Conservation (phyloP, 2,797 vertebrate genomes). For the Salmo trutta region DNA sequence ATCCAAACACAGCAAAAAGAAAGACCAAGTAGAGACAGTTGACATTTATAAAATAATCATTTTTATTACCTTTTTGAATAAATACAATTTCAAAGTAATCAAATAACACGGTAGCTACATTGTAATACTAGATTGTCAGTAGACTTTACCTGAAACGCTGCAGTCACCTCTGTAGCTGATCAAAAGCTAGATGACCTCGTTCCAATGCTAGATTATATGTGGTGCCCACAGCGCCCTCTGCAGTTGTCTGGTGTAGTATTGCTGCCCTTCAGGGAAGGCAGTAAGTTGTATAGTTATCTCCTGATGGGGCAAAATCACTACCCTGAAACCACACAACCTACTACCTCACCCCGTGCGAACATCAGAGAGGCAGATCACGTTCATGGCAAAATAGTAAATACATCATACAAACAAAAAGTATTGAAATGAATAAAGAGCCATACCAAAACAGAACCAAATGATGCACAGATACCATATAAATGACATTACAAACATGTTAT, state of each 20-base stretch:
- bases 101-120: neutral
- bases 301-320: conserved; percentile 95
- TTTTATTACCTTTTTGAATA: conserved; percentile 26
- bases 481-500: neutral
- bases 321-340: conserved; percentile 99
- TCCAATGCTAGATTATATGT: conserved; percentile 13
- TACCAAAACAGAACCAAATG: neutral
- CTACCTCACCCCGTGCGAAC: conserved; percentile 94
- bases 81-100: neutral
- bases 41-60: neutral
- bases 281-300: conserved; percentile 97
- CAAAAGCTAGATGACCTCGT: conserved; percentile 13
- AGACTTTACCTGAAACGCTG: conserved; percentile 49
- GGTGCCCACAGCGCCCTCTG: conserved; percentile 30
- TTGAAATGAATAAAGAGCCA: neutral
- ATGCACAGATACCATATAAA: neutral
- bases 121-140: neutral
- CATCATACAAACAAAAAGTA: neutral
- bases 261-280: conserved; percentile 90
- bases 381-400: neutral
- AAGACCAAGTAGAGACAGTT: neutral
- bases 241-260: conserved; percentile 53
- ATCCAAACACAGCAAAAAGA: neutral
- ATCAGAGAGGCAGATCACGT: conserved; percentile 78
- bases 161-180: neutral